Evolutionary conservation across 2,797 vertebrate genomes (phyloP).

Genomic region (Myotis myotis): DNA sequence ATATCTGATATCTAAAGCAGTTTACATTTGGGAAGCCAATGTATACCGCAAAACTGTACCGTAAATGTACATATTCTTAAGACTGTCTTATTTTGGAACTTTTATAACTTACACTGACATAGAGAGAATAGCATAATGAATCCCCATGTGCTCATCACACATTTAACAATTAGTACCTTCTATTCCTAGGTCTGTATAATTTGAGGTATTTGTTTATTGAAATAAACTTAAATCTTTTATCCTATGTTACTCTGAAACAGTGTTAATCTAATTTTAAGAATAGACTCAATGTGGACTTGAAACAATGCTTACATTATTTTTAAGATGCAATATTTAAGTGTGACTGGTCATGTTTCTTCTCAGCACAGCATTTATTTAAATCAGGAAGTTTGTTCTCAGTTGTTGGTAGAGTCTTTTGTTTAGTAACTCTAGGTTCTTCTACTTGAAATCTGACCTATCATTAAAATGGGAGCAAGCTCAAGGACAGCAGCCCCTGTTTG

Average conservation of each 20-base stretch:
- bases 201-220: slow-evolving; percentile 44
- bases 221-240: slow-evolving; percentile 22
- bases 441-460: slow-evolving; percentile 38
- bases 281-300: not conserved
- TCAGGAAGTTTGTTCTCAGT: slow-evolving; percentile 30
- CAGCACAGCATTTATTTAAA: not conserved
- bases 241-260: not conserved
- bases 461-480: not conserved
- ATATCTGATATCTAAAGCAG: slow-evolving; percentile 42
- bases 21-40: not conserved
- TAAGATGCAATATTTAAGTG: slow-evolving; percentile 29
- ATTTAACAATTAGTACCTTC: not conserved
- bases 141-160: not conserved
- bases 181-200: not conserved
- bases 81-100: slow-evolving; percentile 18
- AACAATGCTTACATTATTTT: slow-evolving; percentile 1
- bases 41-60: not conserved
- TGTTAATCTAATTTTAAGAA: slow-evolving; percentile 22
- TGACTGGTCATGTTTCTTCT: slow-evolving; percentile 30
- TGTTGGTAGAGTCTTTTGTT: slow-evolving; percentile 38
- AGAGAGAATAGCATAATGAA: not conserved
- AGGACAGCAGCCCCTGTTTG: not conserved
- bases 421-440: slow-evolving; percentile 38
- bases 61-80: slow-evolving; percentile 18
- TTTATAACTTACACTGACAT: slow-evolving; percentile 1